Base-by-base conservation (phyloP, 2,797 vertebrate genomes). In the Picus viridis region DNA sequence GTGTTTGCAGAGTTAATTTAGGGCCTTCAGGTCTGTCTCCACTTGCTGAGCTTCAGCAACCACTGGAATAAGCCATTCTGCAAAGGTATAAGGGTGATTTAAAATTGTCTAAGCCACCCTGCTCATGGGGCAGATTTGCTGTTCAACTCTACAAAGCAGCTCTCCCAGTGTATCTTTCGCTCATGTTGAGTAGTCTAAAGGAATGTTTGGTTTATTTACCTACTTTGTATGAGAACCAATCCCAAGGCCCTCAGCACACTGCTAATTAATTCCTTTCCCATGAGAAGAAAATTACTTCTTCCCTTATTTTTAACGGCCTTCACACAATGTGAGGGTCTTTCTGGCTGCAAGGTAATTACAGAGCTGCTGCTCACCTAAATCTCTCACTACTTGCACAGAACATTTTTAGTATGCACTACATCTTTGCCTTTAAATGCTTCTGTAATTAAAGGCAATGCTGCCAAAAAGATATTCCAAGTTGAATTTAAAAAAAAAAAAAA, bases 331-430 rank as follows among this genome's bases (percentile, higher is more conserved):
- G 68, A 91, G 67, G 93, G 73, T 92, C 90, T 86, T 93, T 91
- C 79, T 94, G 70, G 61, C 83, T 96, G 79, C 87, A 94, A 94
- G 64, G 93, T 96, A 96, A 92, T 94, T 96, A 95, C 89, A 95
- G 90, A 92, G 64, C 85, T 89, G 45, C 71, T 86, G 76, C 45
- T 95, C 85, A 94, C 93, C 70, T 95, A 95, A 95, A 92, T 93
- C 73, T 93, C 58, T 87, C 75, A 64, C 67, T 87, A 32, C 90
- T 92, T 91, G 73, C 23, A 43, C 54, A 51, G 53, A 81, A 78
- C 61, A 43, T 45, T 92, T 95, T 93, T 68, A 95, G 67, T 73
- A 94, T 43, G 57, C 70, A 54, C 61, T 92, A 92, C 57, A 88
- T 92, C 77, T 54, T 93, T 82, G 70, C 81, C 76, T 79, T 89